Evolutionary conservation across 1,140 invertebrate species (phyloP), one percentile per base, ranked within the genome.

Genomic region (Drosophila fuyamai): DNA sequence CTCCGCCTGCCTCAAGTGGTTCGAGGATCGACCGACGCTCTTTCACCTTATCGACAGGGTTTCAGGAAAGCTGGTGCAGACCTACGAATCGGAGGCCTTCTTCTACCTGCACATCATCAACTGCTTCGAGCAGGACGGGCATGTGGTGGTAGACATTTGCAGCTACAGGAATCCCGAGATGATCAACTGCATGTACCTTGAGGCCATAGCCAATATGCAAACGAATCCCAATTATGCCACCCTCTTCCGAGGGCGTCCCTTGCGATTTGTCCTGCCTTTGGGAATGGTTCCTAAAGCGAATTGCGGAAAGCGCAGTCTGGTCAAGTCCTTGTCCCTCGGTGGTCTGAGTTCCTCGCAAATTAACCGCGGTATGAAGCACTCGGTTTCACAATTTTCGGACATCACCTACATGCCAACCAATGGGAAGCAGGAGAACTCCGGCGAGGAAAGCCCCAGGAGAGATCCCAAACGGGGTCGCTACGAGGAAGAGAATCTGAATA

Each of bases 81-180:
- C 94, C 47, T 96, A 95, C 85, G 85, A 94, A 18, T 94, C 96
- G 0, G 95, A 97, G 59, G 93, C 95, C 0, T 96, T 98, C 68
- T 98, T 98, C 85, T 97, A 96, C 77, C 94, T 98, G 3, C 98
- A 98, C 85, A 96, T 97, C 36, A 97, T 98, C 56, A 98, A 98
- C 93, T 95, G 96, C 55, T 98, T 95, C 86, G 97, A 97, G 85
- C 93, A 93, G 50, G 94, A 96, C 46, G 93, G 94, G n/a, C 93
- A 95, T 65, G 93, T 97, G 48, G 91, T 98, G 1, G 91, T 98
- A 0, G 97, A 98, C 86, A 94, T 98, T 38, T 97, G 97, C 82
- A 94, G 95, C 54, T 98, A 98, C 85, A 95, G 95, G 65, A 95
- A 98, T 93, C 94, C 97, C 0, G 94, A 95, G 67, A 96, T 97